Evolutionary conservation across 2,797 vertebrate genomes (phyloP).

Genomic region (Acipenser transmontanus): DNA sequence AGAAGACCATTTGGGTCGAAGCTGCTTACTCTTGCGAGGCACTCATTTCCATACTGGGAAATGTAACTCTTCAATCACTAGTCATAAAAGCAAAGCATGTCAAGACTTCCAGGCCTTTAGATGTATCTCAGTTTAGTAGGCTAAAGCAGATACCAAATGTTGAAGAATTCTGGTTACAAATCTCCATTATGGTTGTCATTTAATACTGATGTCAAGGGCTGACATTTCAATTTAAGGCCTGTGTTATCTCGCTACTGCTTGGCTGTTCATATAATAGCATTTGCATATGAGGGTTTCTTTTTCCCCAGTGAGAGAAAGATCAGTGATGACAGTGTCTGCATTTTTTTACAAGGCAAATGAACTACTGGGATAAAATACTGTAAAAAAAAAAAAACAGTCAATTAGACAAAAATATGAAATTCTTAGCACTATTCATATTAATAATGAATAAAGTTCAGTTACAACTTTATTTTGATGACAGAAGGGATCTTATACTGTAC

Average conservation of each 20-base stretch:
- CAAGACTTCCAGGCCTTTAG: neutral
- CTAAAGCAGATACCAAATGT: constrained; percentile 2
- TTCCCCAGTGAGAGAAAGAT: neutral
- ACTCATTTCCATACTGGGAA: neutral
- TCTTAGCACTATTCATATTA: too few species aligned
- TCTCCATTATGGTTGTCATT: constrained; percentile 8
- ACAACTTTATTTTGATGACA: too few species aligned
- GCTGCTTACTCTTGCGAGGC: neutral
- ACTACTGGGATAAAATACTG: too few species aligned
- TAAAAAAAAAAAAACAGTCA: too few species aligned
- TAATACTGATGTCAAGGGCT: constrained; percentile 10
- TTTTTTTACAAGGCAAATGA: too few species aligned
- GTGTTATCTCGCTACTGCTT: constrained; percentile 7
- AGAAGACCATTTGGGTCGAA: neutral
- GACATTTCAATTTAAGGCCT: constrained; percentile 13
- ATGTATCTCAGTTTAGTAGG: neutral
- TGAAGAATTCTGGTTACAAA: constrained; percentile 12
- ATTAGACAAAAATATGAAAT: too few species aligned
- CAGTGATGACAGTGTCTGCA: too few species aligned
- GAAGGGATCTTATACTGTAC: too few species aligned
- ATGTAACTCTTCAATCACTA: constrained; percentile 1
- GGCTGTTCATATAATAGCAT: constrained; percentile 7
- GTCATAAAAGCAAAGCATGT: constrained; percentile 4
- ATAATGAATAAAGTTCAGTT: too few species aligned
- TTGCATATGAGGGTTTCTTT: neutral